These are phyloP conservation scores for Progne subis DNA, from an alignment of 2,113 vertebrate species.

Conservation along the genomic window DNA sequence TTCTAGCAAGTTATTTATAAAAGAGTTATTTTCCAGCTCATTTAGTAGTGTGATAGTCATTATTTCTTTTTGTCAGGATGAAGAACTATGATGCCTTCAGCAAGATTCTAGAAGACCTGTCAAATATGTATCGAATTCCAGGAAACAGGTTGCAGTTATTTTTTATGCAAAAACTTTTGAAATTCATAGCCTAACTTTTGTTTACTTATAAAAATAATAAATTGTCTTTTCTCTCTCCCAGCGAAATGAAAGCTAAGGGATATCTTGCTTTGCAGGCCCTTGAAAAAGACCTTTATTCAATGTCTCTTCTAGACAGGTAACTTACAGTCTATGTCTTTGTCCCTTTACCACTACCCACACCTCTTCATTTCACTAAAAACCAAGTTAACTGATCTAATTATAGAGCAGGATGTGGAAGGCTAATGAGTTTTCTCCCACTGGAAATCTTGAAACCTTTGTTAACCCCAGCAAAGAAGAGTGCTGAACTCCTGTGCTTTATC, in stretches of 20 bases:
- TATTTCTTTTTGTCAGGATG: conserved; percentile 64
- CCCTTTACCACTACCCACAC: not conserved
- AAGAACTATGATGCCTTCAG: conserved; percentile 82
- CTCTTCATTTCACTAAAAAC: not conserved
- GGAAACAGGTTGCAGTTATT: conserved; percentile 76
- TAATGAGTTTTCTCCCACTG: not conserved
- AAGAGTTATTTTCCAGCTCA: not conserved
- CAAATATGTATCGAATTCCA: conserved; percentile 76
- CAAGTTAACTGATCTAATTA: not conserved
- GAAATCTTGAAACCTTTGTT: not conserved
- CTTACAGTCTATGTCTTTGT: not conserved
- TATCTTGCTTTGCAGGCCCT: conserved; percentile 76
- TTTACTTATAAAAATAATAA: not conserved
- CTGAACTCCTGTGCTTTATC: not conserved
- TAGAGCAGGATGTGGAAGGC: not conserved
- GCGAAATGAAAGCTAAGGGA: conserved; percentile 78
- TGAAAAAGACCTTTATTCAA: conserved; percentile 77
- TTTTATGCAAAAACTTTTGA: not conserved
- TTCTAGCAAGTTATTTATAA: not conserved
- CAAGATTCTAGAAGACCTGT: conserved; percentile 71
- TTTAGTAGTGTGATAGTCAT: not conserved
- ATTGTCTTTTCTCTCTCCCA: conserved; percentile 14
- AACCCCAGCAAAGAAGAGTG: not conserved
- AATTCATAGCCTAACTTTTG: not conserved
- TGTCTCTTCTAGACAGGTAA: conserved; percentile 78